Conservation (phyloP, 92 coral and sea anemone genomes). For the Palythoa grandiflora region DNA sequence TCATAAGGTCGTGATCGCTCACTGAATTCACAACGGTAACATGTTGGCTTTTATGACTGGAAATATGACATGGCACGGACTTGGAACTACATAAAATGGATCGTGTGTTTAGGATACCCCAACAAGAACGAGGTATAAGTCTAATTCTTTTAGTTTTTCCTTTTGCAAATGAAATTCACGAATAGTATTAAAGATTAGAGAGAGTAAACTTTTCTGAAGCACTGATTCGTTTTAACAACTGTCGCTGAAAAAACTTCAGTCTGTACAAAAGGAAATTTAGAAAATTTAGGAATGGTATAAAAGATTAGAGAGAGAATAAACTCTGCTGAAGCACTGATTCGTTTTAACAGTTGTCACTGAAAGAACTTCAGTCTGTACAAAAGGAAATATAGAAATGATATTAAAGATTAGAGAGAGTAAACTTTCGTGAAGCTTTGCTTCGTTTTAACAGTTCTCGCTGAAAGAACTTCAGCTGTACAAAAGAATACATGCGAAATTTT, state of each 20-base stretch:
- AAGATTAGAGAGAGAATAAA: too few relatives aligned
- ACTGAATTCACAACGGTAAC: constrained; percentile 21
- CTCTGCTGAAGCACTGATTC: neutral
- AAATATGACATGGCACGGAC: constrained; percentile 51
- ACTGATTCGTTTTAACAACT: neutral
- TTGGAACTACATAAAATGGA: constrained; percentile 72
- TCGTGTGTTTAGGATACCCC: constrained; percentile 70
- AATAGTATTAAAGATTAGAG: too few relatives aligned
- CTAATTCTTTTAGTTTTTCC: neutral
- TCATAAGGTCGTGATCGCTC: constrained; percentile 22
- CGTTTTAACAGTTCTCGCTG: neutral
- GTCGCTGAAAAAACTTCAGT: too few relatives aligned
- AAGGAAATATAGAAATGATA: too few relatives aligned
- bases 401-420: too few relatives aligned
- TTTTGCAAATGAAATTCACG: too few relatives aligned
- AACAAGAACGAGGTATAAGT: constrained; percentile 59
- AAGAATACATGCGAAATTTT: neutral
- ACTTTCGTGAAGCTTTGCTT: neutral
- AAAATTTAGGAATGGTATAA: too few relatives aligned
- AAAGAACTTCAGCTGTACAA: neutral
- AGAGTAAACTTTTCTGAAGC: neutral
- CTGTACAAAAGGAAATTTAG: too few relatives aligned
- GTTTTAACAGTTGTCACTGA: too few relatives aligned
- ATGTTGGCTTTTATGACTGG: constrained; percentile 13
- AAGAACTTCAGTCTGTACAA: neutral